Conservation (phyloP, 2,113 vertebrate species). For the Thermophis baileyi region DNA sequence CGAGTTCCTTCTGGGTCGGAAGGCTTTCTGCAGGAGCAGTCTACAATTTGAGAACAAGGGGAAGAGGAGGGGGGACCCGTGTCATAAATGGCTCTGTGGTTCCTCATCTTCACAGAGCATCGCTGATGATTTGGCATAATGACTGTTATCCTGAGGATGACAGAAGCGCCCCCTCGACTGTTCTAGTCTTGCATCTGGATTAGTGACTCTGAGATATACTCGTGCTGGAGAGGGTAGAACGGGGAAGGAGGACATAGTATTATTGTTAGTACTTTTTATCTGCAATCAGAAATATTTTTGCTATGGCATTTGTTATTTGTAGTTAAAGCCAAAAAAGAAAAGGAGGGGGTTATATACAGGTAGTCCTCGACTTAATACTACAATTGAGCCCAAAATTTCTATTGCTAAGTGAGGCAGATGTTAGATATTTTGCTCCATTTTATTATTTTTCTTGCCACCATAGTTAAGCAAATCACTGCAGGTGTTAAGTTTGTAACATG, state of each 20-base stretch:
- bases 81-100: too few relatives aligned
- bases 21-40: slow-evolving; percentile 80
- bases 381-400: not conserved
- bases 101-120: not conserved
- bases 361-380: not conserved
- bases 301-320: not conserved
- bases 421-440: not conserved
- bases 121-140: not conserved
- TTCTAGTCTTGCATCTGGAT: not conserved
- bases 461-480: not conserved
- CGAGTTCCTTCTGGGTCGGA: slow-evolving; percentile 64
- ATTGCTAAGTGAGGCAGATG: not conserved
- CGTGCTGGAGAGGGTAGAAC: not conserved
- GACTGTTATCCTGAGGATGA: not conserved
- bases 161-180: not conserved
- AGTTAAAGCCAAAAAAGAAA: not conserved
- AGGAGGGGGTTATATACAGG: not conserved
- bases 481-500: not conserved
- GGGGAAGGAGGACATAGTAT: not conserved
- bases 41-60: slow-evolving; percentile 70
- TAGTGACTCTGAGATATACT: not conserved
- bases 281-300: not conserved
- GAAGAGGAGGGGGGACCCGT: too few relatives aligned
- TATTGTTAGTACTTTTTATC: not conserved
- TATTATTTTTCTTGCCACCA: not conserved